These are phyloP conservation scores for Sthenelais limicola DNA, from an alignment of 2,888 invertebrate species.

Conservation along the genomic window DNA sequence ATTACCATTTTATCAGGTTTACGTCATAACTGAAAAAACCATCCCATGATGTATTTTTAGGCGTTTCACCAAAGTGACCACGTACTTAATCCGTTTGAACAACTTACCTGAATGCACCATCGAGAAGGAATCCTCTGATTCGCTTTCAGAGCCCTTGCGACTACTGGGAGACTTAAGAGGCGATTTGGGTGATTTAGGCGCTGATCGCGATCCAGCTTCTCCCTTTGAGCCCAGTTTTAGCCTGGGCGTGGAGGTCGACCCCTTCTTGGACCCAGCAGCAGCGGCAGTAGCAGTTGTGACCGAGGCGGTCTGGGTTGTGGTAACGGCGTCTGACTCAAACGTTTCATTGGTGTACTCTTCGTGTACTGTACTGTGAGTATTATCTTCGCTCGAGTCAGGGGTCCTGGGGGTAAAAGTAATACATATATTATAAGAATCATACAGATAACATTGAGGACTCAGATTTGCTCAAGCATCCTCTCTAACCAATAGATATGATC, in stretches of 20 bases:
- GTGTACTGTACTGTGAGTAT: background rate
- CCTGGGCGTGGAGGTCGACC: conserved; percentile 25
- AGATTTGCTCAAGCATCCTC: no score
- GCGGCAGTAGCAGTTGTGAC: background rate
- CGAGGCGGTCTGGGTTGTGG: conserved; percentile 1
- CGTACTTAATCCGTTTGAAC: no score
- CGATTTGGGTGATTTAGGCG: conserved; percentile 34
- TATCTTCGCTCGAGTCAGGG: conserved; percentile 35
- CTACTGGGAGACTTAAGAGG: conserved; percentile 29
- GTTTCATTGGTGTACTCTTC: conserved; percentile 40
- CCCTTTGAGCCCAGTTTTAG: conserved; percentile 18
- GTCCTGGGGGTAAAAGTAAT: no score
- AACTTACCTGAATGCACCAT: conserved; percentile 38
- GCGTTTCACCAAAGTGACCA: no score
- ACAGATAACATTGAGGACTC: no score
- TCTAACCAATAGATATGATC: no score
- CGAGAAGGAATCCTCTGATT: conserved; percentile 38
- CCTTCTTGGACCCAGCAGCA: conserved; percentile 26
- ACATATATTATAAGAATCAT: no score
- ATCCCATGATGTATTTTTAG: no score
- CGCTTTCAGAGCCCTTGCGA: conserved; percentile 33
- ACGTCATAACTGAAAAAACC: no score
- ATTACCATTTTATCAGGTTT: no score
- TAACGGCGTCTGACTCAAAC: conserved; percentile 32
- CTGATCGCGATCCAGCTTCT: background rate